phyloP scores from a whole-genome alignment of 1,140 invertebrate genomes.

The Pogonognathellus flavescens region DNA sequence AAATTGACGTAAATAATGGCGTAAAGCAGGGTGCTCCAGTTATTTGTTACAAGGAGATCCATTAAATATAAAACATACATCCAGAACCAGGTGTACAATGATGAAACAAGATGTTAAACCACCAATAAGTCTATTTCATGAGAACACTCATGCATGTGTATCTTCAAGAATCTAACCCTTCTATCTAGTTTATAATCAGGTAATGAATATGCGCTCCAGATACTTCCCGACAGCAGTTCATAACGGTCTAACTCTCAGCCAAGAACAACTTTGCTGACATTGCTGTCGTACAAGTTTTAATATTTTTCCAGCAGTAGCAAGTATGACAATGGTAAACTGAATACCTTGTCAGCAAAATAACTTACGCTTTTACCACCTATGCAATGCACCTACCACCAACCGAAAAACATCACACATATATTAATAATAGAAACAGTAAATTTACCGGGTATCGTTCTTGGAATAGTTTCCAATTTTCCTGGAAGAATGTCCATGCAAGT shows the following conservation, averaged over 20 bases:
- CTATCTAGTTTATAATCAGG: conserved; percentile 13
- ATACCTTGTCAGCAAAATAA: too few species aligned
- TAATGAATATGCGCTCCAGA: conserved; percentile 24
- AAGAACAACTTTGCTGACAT: too few species aligned
- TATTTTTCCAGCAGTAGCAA: too few species aligned
- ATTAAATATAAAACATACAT: not conserved
- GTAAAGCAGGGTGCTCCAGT: conserved; percentile 45
- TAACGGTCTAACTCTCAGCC: too few species aligned
- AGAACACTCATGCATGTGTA: not conserved
- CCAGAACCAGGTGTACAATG: conserved; percentile 5
- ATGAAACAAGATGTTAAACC: conserved; percentile 15
- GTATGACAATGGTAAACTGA: too few species aligned
- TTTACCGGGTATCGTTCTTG: conserved; percentile 81
- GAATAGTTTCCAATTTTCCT: conserved; percentile 84
- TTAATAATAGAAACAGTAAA: not conserved
- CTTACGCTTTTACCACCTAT: too few species aligned
- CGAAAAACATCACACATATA: not conserved
- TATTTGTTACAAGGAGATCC: conserved; percentile 4
- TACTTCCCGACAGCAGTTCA: not conserved
- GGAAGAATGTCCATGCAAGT: conserved; percentile 91
- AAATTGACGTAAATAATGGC: not conserved
- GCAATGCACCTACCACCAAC: too few species aligned
- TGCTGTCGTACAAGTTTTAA: too few species aligned
- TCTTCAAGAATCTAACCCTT: not conserved
- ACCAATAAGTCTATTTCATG: not conserved